Evolutionary conservation across 2,797 vertebrate species (phyloP).

Genomic region (Esox masquinongy): DNA sequence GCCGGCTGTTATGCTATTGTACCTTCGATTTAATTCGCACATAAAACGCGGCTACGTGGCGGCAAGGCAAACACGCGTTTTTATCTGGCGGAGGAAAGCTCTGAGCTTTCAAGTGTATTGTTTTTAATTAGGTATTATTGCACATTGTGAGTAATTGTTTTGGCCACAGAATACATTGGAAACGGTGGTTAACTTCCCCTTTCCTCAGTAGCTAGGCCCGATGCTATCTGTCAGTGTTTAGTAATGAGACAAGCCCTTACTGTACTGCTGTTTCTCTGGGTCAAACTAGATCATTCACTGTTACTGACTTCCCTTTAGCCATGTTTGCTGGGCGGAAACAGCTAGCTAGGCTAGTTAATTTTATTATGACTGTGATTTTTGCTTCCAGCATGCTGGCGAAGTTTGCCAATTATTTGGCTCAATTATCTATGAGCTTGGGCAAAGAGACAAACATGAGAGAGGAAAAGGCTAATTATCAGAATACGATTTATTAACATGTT

Average conservation of each 20-base stretch:
- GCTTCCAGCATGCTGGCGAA: conserved; percentile 34
- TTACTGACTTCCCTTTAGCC: conserved; percentile 36
- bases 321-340: conserved; percentile 17
- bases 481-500: conserved; percentile 48
- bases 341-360: conserved; percentile 12
- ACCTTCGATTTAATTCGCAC: not conserved
- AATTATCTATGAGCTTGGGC: conserved; percentile 22
- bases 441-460: conserved; percentile 13
- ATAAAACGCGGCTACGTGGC: not conserved
- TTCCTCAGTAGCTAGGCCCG: not conserved
- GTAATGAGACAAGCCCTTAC: conserved; percentile 64
- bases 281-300: conserved; percentile 53
- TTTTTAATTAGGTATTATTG: conserved; percentile 12
- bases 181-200: not conserved
- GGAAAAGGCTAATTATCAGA: conserved; percentile 20
- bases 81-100: not conserved
- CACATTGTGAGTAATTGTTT: conserved; percentile 3
- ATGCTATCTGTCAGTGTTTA: conserved; percentile 28
- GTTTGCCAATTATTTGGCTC: conserved; percentile 40
- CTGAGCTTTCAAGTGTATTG: not conserved
- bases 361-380: conserved; percentile 15
- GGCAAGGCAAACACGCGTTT: not conserved
- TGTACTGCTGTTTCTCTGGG: conserved; percentile 38
- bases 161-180: not conserved
- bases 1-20: not conserved